Evolutionary conservation across 2,888 invertebrate genomes (phyloP).

Genomic region (Drosophila eohydei): DNA sequence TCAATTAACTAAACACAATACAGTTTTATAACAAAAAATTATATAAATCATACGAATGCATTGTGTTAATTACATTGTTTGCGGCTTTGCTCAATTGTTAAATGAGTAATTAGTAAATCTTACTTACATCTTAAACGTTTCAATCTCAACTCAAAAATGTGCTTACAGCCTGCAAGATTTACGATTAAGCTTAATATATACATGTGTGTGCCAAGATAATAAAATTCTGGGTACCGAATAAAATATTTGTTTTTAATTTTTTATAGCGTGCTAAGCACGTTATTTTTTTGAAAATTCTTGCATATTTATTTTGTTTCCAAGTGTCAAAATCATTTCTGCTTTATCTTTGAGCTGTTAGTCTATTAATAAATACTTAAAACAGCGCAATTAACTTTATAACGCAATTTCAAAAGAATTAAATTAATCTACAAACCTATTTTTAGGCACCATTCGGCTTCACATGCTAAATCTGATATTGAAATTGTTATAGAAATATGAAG

Average conservation of each 20-base stretch:
- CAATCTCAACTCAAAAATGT: constrained; percentile 1
- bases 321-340: neutral
- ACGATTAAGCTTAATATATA: neutral
- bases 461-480: neutral
- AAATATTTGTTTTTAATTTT: constrained; percentile 10
- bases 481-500: neutral
- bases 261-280: neutral
- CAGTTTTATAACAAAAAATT: neutral
- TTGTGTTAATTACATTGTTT: neutral
- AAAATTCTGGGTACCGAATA: neutral
- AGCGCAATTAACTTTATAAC: neutral
- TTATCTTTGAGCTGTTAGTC: neutral
- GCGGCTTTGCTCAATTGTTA: neutral
- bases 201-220: neutral
- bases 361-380: neutral
- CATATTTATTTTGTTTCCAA: neutral
- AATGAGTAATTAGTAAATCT: constrained; percentile 11
- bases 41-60: neutral
- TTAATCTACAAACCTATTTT: neutral
- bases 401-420: neutral
- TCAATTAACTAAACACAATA: neutral
- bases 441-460: neutral
- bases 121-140: constrained; percentile 3
- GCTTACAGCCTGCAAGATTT: neutral
- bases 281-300: no score